Evolutionary conservation across 2,888 invertebrate species (phyloP), one percentile per base, ranked within the genome.

Genomic region (Biston betularia): DNA sequence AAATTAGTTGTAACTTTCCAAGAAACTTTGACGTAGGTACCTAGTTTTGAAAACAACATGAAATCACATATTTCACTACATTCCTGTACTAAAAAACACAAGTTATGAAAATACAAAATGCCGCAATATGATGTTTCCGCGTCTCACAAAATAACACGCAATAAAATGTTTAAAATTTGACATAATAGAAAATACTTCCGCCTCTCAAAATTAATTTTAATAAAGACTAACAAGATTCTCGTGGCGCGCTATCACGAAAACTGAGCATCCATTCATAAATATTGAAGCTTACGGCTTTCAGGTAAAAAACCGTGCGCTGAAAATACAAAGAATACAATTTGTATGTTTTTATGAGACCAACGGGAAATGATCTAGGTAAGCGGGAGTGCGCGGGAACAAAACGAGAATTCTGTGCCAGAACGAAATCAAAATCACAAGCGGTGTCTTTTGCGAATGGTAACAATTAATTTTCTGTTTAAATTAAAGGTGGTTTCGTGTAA

Each of bases 361-460:
- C 50, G 78, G 77, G 80, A 80, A 80, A 79, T 82, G 75, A 74
- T 74, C 69, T 65, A 58, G 40, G 58, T 38, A 58, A 11, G 12
- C 72, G 73, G 71, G 63, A 65, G 63, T 60, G 63, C 65, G 48
- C 24, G 65, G 53, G 65, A 69, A 71, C 70, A 63, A 65, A 74
- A 73, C 52, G 67, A 50, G 65, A 69, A 54, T 65, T 49, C 34
- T 50, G 53, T 46, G 52, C 45, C 65, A 62, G 65, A 67, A 64
- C 64, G 60, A 24, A 44, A 35, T 38, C 33, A 33, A 12, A 34
- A 35, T 46, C 46, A 46, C 38, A 46, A 11, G 35, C 34, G 15
- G 14, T 56, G 35, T 46, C 42, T 53, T 53, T 58, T 34, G 38
- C 44, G 33, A 42, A 56, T 49, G 64, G 57, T 24, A 24, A 52